Evolutionary conservation across 2,888 invertebrate genomes (phyloP), one percentile per base, ranked within the genome.

Genomic region (Megaustenia siamemsis): DNA sequence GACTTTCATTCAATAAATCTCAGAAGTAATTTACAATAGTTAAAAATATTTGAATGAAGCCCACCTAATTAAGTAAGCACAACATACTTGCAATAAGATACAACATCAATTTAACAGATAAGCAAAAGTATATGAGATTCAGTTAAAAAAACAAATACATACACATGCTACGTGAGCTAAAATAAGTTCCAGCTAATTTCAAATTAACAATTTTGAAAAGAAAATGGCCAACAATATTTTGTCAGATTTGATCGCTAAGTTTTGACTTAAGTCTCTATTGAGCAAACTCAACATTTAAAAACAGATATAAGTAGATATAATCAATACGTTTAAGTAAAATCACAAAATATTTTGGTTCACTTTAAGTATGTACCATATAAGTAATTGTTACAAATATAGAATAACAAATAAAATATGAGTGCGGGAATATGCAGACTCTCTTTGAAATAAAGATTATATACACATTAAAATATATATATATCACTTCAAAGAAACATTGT

Each of bases 201-300:
- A 53, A 45, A 53, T 28, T 5, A 60, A 60, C 60, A 5, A 2
- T 60, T 60, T n/a, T 28, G 3, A 1, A 28, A 2, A 60, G 3
- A 60, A 45, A 60, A 5, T 5, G 28, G 28, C 28, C 4, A 28
- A 12, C 28, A 60, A 60, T 28, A 60, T 28, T 28, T 4, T 28
- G 21, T 8, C 5, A 8, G 40, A 69, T 69, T 69, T 69, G 69
- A 40, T 69, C 38, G 21, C 38, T 3, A 69, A 38, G 40, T 69
- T 38, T 69, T 40, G 69, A 69, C 69, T 24, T 28, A n/a, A 63
- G 63, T 10, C 28, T 28, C 40, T 24, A 40, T 69, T 69, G 40
- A 69, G 38, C 69, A 69, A 1, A 69, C 69, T 21, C 6, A 60
- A 69, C 38, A 69, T 4, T 38, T 69, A 69, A 69, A 69, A 69